phyloP scores from a whole-genome alignment of 2,888 invertebrate genomes.

The Mythimna albipuncta region DNA sequence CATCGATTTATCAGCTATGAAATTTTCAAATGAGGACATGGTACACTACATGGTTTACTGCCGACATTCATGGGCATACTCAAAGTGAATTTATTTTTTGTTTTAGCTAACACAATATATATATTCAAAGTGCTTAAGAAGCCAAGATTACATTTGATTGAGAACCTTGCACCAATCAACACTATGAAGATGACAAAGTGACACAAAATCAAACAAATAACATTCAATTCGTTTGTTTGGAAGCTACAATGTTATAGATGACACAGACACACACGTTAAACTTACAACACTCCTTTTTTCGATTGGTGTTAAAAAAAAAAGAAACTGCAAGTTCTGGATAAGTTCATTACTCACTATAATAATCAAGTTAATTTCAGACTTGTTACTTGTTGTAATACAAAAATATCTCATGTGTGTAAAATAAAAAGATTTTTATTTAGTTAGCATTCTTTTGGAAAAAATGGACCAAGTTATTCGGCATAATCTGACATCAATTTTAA shows the following conservation, averaged over 20 bases:
- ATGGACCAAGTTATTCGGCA: too few species aligned
- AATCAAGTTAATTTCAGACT: background rate
- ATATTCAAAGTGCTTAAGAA: background rate
- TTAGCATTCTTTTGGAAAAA: too few species aligned
- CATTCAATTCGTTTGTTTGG: background rate
- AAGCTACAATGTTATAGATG: background rate
- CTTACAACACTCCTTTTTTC: background rate
- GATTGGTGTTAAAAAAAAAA: background rate
- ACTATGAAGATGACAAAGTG: background rate
- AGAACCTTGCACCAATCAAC: background rate
- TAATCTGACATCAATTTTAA: too few species aligned
- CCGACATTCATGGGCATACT: too few species aligned
- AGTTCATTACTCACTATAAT: background rate
- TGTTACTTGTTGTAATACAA: background rate
- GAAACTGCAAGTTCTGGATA: too few species aligned
- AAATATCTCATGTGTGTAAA: background rate
- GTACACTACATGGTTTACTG: background rate
- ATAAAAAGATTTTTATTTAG: background rate
- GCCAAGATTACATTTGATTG: background rate
- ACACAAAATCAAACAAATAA: background rate
- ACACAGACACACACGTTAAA: background rate
- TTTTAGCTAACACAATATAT: background rate
- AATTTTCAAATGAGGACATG: background rate
- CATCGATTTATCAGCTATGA: background rate
- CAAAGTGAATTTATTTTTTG: background rate